Evolutionary conservation across 2,888 invertebrate genomes (phyloP), one percentile per base, ranked within the genome.

Genomic region (Amphipoea lucens): DNA sequence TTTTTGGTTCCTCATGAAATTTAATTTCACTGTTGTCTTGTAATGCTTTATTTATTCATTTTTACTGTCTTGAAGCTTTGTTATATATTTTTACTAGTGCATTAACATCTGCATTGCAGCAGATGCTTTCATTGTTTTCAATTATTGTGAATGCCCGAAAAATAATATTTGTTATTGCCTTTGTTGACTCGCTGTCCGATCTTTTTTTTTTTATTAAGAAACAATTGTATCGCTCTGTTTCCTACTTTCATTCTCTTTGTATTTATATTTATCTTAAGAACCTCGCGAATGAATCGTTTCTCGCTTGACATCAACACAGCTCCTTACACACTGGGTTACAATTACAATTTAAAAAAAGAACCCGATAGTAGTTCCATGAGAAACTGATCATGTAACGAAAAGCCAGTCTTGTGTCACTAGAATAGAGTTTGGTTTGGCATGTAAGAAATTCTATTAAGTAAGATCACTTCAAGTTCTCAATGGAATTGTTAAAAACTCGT

Each of bases 281-380:
- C 76, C 60, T 45, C 54, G 20, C 7, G 5, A 74, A 51, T 42
- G 6, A 40, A 62, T n/a, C 76, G 29, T 1, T 65, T 86, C 82
- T 42, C 69, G 66, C 81, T 87, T 86, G 74, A 72, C 79, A 48
- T 54, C 45, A 83, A 81, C 66, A 76, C 69, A 79, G 73, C 78
- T 51, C 6, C 70, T 74, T 75, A 83, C 74, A 76, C 77, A 84
- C 82, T 89, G 75, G 84, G 89, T 88, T 88, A 88, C 86, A 86
- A 88, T 86, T 80, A 87, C 84, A 83, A 80, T 70, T 57, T 29
- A 11, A 9, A 57, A 82, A 78, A 82, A 51, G n/a, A 63, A 82
- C 65, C 76, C 42, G 67, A 68, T 78, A 67, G 76, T 80, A 69
- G 74, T 68, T 78, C 69, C 81, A 79, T 88, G 87, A 79, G 86